These are phyloP conservation scores for Zeuzera pyrina DNA, from an alignment of 2,888 invertebrate species.

Conservation along the genomic window DNA sequence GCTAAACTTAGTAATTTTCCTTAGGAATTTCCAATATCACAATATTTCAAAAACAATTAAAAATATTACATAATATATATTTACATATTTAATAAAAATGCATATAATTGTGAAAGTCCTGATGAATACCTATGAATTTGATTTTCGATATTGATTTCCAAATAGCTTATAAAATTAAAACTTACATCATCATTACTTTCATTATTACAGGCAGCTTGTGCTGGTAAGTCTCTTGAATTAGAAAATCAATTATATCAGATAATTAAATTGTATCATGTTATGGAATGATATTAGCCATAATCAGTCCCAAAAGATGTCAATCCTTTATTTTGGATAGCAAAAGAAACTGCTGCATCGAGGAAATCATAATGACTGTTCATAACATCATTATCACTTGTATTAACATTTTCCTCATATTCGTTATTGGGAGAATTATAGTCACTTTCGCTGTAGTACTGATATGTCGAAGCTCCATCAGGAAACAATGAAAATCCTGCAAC, in stretches of 20 bases:
- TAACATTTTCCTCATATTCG: slow-evolving; percentile 27
- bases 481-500: background rate
- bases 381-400: slow-evolving; percentile 26
- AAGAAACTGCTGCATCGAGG: slow-evolving; percentile 81
- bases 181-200: slow-evolving; percentile 2
- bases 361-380: slow-evolving; percentile 70
- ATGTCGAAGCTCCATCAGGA: slow-evolving; percentile 22
- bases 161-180: slow-evolving; percentile 6
- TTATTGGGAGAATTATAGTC: slow-evolving; percentile 23
- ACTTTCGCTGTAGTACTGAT: slow-evolving; percentile 10
- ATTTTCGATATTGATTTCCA: too few species aligned
- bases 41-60: too few species aligned
- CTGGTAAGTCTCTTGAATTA: slow-evolving; percentile 1
- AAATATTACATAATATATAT: slow-evolving; percentile 2
- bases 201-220: slow-evolving; percentile 1
- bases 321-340: slow-evolving; percentile 82
- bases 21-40: too few species aligned
- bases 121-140: too few species aligned
- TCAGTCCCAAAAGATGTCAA: slow-evolving; percentile 67
- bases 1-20: slow-evolving; percentile 7
- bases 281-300: slow-evolving; percentile 59
- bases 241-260: slow-evolving; percentile 1
- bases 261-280: background rate
- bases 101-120: too few species aligned
- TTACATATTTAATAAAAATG: background rate